Base-by-base conservation (phyloP, 2,113 vertebrate genomes). In the Prochilodus magdalenae region DNA sequence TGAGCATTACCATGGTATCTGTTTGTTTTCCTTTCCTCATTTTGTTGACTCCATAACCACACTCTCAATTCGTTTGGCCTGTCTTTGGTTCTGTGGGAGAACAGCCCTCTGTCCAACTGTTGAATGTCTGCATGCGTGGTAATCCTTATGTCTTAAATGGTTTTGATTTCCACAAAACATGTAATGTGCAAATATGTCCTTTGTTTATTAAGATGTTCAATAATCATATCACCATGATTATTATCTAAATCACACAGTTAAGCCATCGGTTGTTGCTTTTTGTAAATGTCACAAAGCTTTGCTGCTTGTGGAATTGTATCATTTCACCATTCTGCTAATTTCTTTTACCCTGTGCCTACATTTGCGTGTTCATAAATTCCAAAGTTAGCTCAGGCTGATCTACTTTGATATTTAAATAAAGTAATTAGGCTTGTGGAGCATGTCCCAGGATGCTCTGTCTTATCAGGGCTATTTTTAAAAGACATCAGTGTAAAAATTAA, bases 381-480 rank as follows among this genome's bases (percentile, higher is more conserved):
- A 71, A 62, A 62, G 57, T 77, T 59, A 72, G 22, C 66, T 16
- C 24, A 63, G 62, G 29, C 66, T 82, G 79, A 81, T 74, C 85
- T 75, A 82, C 63, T 66, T 81, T 75, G 26, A 74, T 78, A 79
- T 77, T 86, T 86, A 83, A 79, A 62, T 59, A 63, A 66, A 79
- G 82, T 57, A 85, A 85, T 14, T 53, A 71, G 87, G 83, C 79
- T 87, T 88, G 66, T 87, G 60, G 87, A 86, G 40, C 85, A 82
- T 13, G 73, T 87, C 85, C 81, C 83, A 73, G 27, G 83, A 76
- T 84, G 71, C 80, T 73, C 75, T 80, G 47, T 81, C 53, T 70
- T 63, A 16, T 73, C n/a, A 63, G n/a, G 36, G 5, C 65, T 67
- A 69, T 86, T 81, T 63, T 60, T 66, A 81, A 76, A 55, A 53